These are phyloP conservation scores for Volucella inanis DNA, from an alignment of 2,888 invertebrate species.

Conservation along the genomic window DNA sequence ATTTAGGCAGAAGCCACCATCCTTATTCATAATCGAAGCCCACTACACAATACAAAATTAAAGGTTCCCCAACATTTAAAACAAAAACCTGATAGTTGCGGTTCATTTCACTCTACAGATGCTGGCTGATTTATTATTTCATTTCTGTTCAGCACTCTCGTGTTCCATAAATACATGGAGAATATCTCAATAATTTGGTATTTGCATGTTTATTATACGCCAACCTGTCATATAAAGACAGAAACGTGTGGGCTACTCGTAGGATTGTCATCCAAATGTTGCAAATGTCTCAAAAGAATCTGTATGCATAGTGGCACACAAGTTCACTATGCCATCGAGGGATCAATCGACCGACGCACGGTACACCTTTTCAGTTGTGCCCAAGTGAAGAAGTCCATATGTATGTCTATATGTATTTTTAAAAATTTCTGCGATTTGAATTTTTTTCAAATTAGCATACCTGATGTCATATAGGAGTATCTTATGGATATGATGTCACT, in stretches of 20 bases:
- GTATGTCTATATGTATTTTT: background rate
- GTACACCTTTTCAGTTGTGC: slow-evolving; percentile 14
- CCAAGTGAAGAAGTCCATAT: background rate
- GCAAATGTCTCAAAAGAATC: slow-evolving; percentile 37
- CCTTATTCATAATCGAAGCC: too few species aligned
- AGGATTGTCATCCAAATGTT: slow-evolving; percentile 47
- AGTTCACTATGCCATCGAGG: background rate
- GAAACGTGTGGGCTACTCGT: slow-evolving; percentile 43
- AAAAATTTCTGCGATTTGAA: slow-evolving; percentile 53
- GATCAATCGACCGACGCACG: background rate
- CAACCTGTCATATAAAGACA: slow-evolving; percentile 18
- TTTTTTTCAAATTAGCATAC: slow-evolving; percentile 56
- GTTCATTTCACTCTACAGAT: slow-evolving; percentile 13
- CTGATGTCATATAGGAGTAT: slow-evolving; percentile 63
- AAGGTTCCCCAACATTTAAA: background rate
- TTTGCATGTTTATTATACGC: slow-evolving; percentile 21
- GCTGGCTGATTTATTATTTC: background rate
- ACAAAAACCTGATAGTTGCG: slow-evolving; percentile 27
- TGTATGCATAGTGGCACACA: slow-evolving; percentile 9
- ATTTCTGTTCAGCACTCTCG: slow-evolving; percentile 4
- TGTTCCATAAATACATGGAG: slow-evolving; percentile 20
- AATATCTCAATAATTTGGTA: slow-evolving; percentile 7
- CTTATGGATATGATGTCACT: slow-evolving; percentile 55
- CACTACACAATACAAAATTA: too few species aligned
- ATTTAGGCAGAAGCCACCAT: too few species aligned